Evolutionary conservation across 2,888 invertebrate genomes (phyloP).

Genomic region (Parnassius mnemosyne): DNA sequence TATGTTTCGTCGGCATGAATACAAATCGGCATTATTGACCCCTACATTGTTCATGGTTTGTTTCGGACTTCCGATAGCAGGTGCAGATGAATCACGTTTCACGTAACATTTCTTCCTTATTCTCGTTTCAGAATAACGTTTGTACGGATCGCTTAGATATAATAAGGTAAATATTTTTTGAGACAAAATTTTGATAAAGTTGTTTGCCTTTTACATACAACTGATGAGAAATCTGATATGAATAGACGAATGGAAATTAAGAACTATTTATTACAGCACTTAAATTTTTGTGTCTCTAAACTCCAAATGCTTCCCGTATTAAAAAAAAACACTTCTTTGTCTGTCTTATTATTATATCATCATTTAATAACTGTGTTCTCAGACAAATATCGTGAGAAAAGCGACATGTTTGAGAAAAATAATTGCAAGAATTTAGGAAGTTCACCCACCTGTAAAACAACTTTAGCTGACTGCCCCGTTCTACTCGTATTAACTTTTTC

Average conservation of each 20-base stretch:
- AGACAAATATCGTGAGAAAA: too few species aligned
- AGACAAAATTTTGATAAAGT: slow-evolving; percentile 10
- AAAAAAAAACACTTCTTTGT: too few species aligned
- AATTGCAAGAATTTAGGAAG: too few species aligned
- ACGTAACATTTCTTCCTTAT: slow-evolving; percentile 21
- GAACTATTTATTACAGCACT: not conserved
- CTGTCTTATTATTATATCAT: too few species aligned
- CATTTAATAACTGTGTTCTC: too few species aligned
- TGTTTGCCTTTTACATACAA: slow-evolving; percentile 8
- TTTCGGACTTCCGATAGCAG: slow-evolving; percentile 49
- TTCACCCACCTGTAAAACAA: too few species aligned
- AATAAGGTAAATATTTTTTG: slow-evolving; percentile 5
- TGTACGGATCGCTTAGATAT: not conserved
- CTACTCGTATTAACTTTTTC: too few species aligned
- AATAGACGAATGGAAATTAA: not conserved
- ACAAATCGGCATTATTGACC: slow-evolving; percentile 49
- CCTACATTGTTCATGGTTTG: slow-evolving; percentile 42
- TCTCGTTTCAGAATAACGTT: slow-evolving; percentile 12
- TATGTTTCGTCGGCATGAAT: slow-evolving; percentile 38
- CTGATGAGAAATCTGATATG: slow-evolving; percentile 8
- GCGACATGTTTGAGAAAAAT: too few species aligned
- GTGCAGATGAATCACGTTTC: slow-evolving; percentile 20
- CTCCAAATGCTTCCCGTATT: too few species aligned
- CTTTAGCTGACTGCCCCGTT: too few species aligned
- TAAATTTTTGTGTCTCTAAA: too few species aligned